Evolutionary conservation across 2,797 vertebrate species (phyloP).

Genomic region (Glossophaga mutica): DNA sequence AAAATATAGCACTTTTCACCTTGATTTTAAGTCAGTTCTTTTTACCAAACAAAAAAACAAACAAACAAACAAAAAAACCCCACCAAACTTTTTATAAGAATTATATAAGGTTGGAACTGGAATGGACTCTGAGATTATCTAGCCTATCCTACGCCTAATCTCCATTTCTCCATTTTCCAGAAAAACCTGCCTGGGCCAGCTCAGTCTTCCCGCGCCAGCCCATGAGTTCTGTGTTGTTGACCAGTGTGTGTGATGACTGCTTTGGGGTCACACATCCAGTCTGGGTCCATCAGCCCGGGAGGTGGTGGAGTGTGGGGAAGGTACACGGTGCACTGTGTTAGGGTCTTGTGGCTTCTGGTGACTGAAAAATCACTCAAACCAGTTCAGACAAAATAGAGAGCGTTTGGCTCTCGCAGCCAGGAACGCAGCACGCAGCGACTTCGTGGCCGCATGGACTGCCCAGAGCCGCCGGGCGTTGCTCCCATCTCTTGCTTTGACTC

Average conservation of each 20-base stretch:
- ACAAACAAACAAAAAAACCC: too few relatives aligned
- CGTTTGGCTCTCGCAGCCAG: neutral
- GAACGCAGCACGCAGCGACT: neutral
- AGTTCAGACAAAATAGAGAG: neutral
- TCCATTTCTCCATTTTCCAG: neutral
- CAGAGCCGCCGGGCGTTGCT: neutral
- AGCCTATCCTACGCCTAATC: neutral
- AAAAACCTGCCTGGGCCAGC: neutral
- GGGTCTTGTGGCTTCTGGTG: neutral
- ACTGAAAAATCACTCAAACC: neutral
- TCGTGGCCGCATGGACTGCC: neutral
- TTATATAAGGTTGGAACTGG: neutral
- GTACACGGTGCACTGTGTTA: neutral
- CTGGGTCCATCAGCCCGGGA: neutral
- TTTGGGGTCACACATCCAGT: too few relatives aligned
- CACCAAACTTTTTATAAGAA: neutral
- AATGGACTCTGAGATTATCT: conserved; percentile 46
- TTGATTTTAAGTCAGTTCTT: neutral
- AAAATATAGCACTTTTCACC: neutral
- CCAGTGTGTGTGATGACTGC: neutral
- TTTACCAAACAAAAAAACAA: neutral
- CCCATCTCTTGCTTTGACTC: neutral
- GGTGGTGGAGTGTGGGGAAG: neutral
- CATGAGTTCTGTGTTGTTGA: neutral
- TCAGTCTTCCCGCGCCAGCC: neutral